A percentile compares a stretch with the other conserved stretches of the same genome.
phyloP scores from a whole-genome alignment of 2,113 vertebrate genomes.

The Echinops telfairi region DNA sequence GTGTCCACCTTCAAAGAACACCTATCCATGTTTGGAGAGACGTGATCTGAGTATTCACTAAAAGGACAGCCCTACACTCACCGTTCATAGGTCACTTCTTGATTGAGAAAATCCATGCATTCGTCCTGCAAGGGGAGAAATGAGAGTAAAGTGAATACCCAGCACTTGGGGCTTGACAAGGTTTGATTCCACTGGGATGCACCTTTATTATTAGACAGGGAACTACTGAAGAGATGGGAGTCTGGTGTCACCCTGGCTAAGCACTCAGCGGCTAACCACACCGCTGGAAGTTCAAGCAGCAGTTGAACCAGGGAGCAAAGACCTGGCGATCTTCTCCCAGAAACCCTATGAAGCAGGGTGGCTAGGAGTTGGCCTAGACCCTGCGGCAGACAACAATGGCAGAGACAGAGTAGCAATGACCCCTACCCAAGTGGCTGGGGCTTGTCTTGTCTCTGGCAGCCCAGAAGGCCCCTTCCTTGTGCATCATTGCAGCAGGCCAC shows the following conservation, averaged over 20 bases:
- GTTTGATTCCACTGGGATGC: not conserved
- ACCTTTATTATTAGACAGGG: no score
- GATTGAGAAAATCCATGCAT: conserved; percentile 91
- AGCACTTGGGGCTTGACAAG: not conserved
- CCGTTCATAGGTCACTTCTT: conserved; percentile 93
- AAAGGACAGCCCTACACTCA: conserved; percentile 82
- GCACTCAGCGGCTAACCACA: not conserved
- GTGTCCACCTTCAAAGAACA: conserved; percentile 40
- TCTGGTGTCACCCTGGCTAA: not conserved
- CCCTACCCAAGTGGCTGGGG: not conserved
- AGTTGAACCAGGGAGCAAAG: not conserved
- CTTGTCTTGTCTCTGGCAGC: conserved; percentile 16
- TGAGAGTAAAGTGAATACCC: conserved; percentile 10
- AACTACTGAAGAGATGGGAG: not conserved
- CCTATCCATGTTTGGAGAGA: not conserved
- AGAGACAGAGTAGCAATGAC: not conserved
- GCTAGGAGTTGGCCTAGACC: not conserved
- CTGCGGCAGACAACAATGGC: not conserved
- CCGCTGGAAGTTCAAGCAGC: not conserved
- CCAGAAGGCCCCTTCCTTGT: conserved; percentile 14
- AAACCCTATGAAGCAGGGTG: not conserved
- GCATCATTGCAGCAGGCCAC: not conserved
- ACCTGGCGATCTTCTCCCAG: not conserved
- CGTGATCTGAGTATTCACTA: conserved; percentile 35
- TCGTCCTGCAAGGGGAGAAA: conserved; percentile 66